phyloP scores from a whole-genome alignment of 2,113 vertebrate genomes.

The Corythornis vintsioides region DNA sequence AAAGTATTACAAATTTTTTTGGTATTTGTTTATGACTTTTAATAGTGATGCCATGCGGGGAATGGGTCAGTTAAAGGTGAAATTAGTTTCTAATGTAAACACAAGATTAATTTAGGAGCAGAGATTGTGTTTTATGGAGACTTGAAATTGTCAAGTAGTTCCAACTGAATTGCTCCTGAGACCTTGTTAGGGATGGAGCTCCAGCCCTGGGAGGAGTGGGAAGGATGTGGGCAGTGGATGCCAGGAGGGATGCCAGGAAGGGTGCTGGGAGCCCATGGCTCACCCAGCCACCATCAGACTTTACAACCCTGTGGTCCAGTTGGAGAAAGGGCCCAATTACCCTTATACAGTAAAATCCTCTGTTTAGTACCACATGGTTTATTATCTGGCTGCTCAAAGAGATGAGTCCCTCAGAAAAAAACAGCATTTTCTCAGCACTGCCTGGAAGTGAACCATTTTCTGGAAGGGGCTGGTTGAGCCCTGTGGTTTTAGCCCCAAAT shows the following conservation, averaged over 20 bases:
- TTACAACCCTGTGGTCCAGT: not conserved
- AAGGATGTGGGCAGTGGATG: not conserved
- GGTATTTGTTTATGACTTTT: constrained; percentile 54
- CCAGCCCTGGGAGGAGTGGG: no score
- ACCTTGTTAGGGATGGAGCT: not conserved
- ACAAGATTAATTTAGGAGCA: not conserved
- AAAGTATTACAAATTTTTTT: constrained; percentile 53
- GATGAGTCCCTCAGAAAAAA: not conserved
- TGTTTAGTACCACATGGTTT: not conserved
- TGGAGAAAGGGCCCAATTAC: constrained; percentile 4
- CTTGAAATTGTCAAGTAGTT: not conserved
- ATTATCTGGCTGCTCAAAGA: not conserved
- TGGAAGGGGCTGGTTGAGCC: not conserved
- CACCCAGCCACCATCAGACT: not conserved
- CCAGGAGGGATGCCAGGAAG: not conserved
- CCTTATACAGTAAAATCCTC: constrained; percentile 23
- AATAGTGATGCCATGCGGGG: constrained; percentile 42
- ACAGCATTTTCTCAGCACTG: not conserved
- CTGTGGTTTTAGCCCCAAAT: not conserved
- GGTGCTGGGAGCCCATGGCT: not conserved
- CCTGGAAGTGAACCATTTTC: not conserved
- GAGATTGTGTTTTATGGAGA: not conserved
- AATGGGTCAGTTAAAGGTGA: constrained; percentile 47
- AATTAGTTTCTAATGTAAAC: constrained; percentile 24
- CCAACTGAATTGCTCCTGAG: not conserved